These are phyloP conservation scores for Linnaemya tessellans DNA, from an alignment of 2,888 invertebrate species.

Conservation along the genomic window DNA sequence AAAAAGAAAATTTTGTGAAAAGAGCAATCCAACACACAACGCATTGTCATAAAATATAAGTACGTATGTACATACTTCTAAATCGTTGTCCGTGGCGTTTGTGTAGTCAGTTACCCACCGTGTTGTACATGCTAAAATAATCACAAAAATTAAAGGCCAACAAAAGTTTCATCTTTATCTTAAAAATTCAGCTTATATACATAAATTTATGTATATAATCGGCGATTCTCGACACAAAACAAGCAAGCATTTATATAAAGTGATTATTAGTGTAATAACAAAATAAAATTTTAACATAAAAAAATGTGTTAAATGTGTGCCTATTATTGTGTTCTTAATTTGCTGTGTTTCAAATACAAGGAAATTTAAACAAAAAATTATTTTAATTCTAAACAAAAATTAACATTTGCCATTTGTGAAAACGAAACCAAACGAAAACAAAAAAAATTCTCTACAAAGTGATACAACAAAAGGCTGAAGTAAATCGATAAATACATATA, in stretches of 20 bases:
- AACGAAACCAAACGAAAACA: slow-evolving; percentile 79
- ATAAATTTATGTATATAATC: not conserved
- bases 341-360: slow-evolving; percentile 73
- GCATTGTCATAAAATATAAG: slow-evolving; percentile 54
- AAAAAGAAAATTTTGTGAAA: slow-evolving; percentile 72
- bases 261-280: slow-evolving; percentile 66
- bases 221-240: slow-evolving; percentile 62
- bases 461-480: slow-evolving; percentile 82
- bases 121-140: slow-evolving; percentile 59
- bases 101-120: slow-evolving; percentile 66
- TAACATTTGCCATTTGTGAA: slow-evolving; percentile 76
- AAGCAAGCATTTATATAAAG: slow-evolving; percentile 69
- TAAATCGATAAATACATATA: slow-evolving; percentile 70
- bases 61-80: slow-evolving; percentile 63
- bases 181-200: slow-evolving; percentile 14
- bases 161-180: slow-evolving; percentile 52
- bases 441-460: slow-evolving; percentile 80
- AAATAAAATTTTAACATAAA: slow-evolving; percentile 57
- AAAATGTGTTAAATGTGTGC: slow-evolving; percentile 77
- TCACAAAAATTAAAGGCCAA: slow-evolving; percentile 63
- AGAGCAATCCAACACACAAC: slow-evolving; percentile 64
- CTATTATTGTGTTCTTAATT: slow-evolving; percentile 81
- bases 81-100: slow-evolving; percentile 58
- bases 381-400: slow-evolving; percentile 72
- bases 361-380: slow-evolving; percentile 59